Evolutionary conservation across 2,888 invertebrate genomes (phyloP).

Genomic region (Lycocerus yunnanus): DNA sequence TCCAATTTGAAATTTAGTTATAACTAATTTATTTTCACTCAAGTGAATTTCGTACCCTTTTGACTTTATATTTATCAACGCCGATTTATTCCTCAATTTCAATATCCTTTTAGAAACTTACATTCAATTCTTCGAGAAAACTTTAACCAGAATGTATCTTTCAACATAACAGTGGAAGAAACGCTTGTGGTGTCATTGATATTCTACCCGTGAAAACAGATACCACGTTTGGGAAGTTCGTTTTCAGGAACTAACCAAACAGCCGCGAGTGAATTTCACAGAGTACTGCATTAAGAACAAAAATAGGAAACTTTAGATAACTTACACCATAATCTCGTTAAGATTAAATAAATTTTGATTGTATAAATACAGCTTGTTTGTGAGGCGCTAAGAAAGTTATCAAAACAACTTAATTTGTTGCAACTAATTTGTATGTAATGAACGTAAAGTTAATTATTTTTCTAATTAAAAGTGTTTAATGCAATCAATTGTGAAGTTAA

Average conservation of each 20-base stretch:
- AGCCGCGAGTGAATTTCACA: conserved; percentile 36
- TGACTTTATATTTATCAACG: conserved; percentile 34
- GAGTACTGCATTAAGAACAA: conserved; percentile 36
- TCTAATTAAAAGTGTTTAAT: neutral
- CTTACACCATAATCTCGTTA: conserved; percentile 16
- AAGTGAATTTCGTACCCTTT: conserved; percentile 12
- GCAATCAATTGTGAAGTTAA: neutral
- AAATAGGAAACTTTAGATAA: conserved; percentile 25
- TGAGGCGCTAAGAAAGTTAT: neutral
- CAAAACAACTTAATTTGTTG: neutral
- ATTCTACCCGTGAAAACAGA: conserved; percentile 45
- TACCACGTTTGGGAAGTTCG: conserved; percentile 44
- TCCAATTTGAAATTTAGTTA: neutral
- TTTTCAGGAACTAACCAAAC: conserved; percentile 39
- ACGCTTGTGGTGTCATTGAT: conserved; percentile 44
- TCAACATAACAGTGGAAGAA: conserved; percentile 25
- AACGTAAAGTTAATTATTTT: neutral
- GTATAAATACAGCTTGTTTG: neutral
- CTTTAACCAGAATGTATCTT: conserved; percentile 31
- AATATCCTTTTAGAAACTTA: conserved; percentile 32
- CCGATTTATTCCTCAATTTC: conserved; percentile 34
- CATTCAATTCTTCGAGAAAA: conserved; percentile 18
- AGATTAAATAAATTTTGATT: neutral
- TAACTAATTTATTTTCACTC: conserved; percentile 14
- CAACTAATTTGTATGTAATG: conserved; percentile 5